Evolutionary conservation across 2,888 invertebrate species (phyloP), one percentile per base, ranked within the genome.

Genomic region (Scotopteryx bipunctaria): DNA sequence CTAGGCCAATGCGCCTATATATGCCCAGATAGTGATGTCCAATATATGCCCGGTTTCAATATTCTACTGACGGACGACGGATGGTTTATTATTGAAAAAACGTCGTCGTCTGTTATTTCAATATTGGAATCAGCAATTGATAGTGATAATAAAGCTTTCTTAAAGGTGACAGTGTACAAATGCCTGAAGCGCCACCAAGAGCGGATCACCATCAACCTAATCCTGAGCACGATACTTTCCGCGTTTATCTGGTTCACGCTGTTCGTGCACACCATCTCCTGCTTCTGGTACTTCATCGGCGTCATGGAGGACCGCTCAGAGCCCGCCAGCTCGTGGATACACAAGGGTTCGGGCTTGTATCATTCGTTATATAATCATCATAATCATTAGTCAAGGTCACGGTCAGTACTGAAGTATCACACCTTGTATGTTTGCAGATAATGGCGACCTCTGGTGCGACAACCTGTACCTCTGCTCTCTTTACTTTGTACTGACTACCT

Each of bases 401-500:
- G n/a, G n/a, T n/a, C n/a, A n/a, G n/a, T n/a, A n/a, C n/a, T n/a
- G n/a, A 9, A 6, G 6, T n/a, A 27, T 5, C 13, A 19, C n/a
- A n/a, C n/a, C n/a, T n/a, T n/a, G n/a, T 29, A 3, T 32, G 2
- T 43, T 33, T n/a, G 5, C 5, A 35, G 14, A 47, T 40, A 32
- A 47, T 9, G 78, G 81, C 0, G 25, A 11, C 0, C 58, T 63
- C 1, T 73, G 71, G 71, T 86, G 86, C 46, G 33, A 62, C 1
- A 76, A 71, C 61, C 32, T 57, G 15, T 86, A 86, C 57, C 63
- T 83, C 1, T 86, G 86, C 52, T 81, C 86, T 0, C 29, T 83
- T 2, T 86, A 85, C 66, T 86, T 86, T 52, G 69, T 86, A 6
- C 57, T 86, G 36, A 83, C 83, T 0, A 86, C 86, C 0, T 83